Base-by-base conservation (phyloP, 2,113 vertebrate genomes). In the Meriones unguiculatus region DNA sequence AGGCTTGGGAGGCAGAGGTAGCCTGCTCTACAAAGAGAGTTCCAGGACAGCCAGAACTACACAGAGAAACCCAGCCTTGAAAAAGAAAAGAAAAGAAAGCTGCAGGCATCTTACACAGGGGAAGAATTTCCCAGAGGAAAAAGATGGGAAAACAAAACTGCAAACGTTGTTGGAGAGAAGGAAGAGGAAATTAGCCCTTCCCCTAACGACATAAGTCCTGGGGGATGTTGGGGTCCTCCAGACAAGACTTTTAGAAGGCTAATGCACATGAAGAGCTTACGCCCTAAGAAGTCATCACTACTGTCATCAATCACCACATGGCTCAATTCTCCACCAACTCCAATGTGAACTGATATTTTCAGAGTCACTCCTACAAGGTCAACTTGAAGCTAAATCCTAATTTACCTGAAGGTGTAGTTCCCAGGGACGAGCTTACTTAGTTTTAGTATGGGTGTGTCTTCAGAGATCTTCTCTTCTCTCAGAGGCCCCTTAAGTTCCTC, bases 361-460 rank as follows among this genome's bases (percentile, higher is more conserved):
- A 25, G 50, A n/a, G 75, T 89, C 50, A 84, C 69, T 94, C 41
- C 64, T 69, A 8, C 38, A 86, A 86, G 54, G 62, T 90, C 90
- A 92, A 75, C n/a, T 12, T 76, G 77, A 97, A 93, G 24, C 91
- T 90, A 69, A 87, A 87, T 87, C 59, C 78, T 91, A 41, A 96
- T 98, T 97, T 97, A 99, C 99, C 99, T 99, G 99, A 99, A 99
- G 0, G 99, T 99, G 98, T 99, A 99, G 98, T 99, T 99, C 32
- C 99, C 99, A 9, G 99, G 99, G 5, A 99, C 99, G 91, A 99
- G 98, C 97, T 98, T 99, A 96, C 98, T 99, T 93, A 99, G 99
- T 0, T 98, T 99, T 98, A 99, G 98, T 90, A 99, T 98, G 50
- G 98, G 93, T 12, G 98, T 99, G 87, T 99, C 99, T 4, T 99